Evolutionary conservation across 2,797 vertebrate genomes (phyloP).

Genomic region (Poecilia wingei): DNA sequence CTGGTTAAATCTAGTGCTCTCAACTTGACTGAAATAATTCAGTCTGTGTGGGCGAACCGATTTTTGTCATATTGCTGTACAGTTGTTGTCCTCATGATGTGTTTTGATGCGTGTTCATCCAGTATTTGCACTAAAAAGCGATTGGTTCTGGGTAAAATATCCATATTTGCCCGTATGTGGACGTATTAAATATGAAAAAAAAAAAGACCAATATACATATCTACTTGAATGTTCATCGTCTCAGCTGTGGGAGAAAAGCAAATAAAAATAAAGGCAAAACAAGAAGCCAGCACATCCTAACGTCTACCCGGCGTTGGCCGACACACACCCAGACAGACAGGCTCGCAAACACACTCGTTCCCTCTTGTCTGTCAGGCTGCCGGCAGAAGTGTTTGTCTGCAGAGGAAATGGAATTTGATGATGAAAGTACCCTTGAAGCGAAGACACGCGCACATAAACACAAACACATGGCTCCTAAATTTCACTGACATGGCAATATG

Average conservation of each 20-base stretch:
- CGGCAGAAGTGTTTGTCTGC: constrained; percentile 73
- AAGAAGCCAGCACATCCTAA: constrained; percentile 58
- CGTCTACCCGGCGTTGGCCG: constrained; percentile 42
- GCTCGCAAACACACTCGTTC: constrained; percentile 43
- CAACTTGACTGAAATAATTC: constrained; percentile 23
- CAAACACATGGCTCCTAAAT: constrained; percentile 70
- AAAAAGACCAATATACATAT: constrained; percentile 47
- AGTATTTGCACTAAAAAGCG: constrained; percentile 15
- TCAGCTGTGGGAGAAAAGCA: constrained; percentile 55
- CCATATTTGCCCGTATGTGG: constrained; percentile 5
- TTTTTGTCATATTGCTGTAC: constrained; percentile 51
- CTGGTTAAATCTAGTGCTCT: constrained; percentile 35
- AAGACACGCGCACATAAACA: constrained; percentile 33
- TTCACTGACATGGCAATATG: constrained; percentile 80
- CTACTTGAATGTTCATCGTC: constrained; percentile 33
- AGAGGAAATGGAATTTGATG: constrained; percentile 80
- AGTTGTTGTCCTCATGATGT: constrained; percentile 32
- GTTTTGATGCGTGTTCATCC: constrained; percentile 16
- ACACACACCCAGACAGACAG: constrained; percentile 27
- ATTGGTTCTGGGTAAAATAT: constrained; percentile 28
- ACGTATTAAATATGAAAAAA: not conserved
- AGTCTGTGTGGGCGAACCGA: constrained; percentile 26
- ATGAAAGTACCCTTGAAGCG: constrained; percentile 79
- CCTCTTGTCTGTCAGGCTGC: constrained; percentile 64
- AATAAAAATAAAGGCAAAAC: constrained; percentile 61